Conservation (phyloP, 2,797 vertebrate species). For the Staurois parvus region DNA sequence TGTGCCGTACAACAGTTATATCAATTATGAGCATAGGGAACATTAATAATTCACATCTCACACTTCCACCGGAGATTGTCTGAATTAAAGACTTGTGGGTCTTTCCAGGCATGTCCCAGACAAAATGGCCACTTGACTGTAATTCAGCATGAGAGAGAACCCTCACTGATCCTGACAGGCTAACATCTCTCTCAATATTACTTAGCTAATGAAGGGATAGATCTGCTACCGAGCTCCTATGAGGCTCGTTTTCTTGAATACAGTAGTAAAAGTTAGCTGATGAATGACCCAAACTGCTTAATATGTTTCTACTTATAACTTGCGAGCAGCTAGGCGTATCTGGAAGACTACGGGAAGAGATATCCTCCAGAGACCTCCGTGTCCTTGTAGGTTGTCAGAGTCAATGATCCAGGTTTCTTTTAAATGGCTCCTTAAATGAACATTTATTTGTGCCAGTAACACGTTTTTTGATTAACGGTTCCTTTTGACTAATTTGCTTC, state of each 20-base stretch:
- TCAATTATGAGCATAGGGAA: not conserved
- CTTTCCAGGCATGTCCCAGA: conserved; percentile 73
- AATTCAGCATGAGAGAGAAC: conserved; percentile 76
- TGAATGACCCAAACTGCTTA: conserved; percentile 84
- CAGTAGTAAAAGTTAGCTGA: conserved; percentile 92
- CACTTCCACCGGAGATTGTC: conserved; percentile 61
- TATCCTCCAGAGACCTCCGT: conserved; percentile 76
- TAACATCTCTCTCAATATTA: conserved; percentile 90
- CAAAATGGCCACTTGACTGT: conserved; percentile 72
- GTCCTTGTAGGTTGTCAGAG: conserved; percentile 87
- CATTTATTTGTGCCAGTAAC: conserved; percentile 86
- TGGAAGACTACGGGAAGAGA: conserved; percentile 76
- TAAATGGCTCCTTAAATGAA: conserved; percentile 87
- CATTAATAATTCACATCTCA: conserved; percentile 18
- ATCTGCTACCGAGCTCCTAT: conserved; percentile 82
- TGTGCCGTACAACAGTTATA: not conserved
- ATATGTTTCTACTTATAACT: conserved; percentile 80
- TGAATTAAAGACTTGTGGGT: conserved; percentile 73
- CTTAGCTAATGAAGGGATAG: conserved; percentile 86
- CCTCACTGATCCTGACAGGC: conserved; percentile 77
- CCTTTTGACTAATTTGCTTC: conserved; percentile 86
- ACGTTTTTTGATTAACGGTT: conserved; percentile 87
- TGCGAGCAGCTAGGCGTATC: conserved; percentile 82
- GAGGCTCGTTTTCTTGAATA: conserved; percentile 86
- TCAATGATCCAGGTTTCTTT: conserved; percentile 88